phyloP scores from a whole-genome alignment of 2,113 vertebrate genomes.

The Empidonax alnorum region DNA sequence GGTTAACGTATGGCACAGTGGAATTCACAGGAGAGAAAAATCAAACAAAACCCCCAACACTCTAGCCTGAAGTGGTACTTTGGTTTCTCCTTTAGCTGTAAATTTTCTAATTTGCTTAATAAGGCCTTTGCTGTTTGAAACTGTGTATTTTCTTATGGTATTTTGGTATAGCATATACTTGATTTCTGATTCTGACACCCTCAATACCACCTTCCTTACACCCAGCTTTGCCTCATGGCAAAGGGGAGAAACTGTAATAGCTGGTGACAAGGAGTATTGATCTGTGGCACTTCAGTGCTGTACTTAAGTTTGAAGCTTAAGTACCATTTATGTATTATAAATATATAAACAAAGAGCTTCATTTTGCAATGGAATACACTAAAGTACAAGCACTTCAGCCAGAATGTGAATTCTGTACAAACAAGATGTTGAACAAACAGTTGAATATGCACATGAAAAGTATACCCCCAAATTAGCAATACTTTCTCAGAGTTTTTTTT shows the following conservation, averaged over 20 bases:
- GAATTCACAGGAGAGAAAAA: background rate
- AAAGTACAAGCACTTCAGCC: background rate
- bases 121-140: background rate
- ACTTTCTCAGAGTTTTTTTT: background rate
- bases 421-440: background rate
- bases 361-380: background rate
- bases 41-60: accelerated
- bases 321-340: background rate
- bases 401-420: background rate
- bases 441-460: background rate
- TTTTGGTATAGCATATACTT: background rate
- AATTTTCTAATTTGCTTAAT: background rate
- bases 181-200: background rate
- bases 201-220: background rate
- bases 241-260: background rate
- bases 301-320: background rate
- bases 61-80: background rate
- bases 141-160: background rate
- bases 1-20: background rate
- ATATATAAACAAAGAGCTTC: background rate
- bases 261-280: background rate
- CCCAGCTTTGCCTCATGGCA: background rate
- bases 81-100: background rate
- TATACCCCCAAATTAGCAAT: background rate
- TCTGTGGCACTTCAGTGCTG: background rate